Evolutionary conservation across 2,888 invertebrate genomes (phyloP).

Genomic region (Nycteola revayana): DNA sequence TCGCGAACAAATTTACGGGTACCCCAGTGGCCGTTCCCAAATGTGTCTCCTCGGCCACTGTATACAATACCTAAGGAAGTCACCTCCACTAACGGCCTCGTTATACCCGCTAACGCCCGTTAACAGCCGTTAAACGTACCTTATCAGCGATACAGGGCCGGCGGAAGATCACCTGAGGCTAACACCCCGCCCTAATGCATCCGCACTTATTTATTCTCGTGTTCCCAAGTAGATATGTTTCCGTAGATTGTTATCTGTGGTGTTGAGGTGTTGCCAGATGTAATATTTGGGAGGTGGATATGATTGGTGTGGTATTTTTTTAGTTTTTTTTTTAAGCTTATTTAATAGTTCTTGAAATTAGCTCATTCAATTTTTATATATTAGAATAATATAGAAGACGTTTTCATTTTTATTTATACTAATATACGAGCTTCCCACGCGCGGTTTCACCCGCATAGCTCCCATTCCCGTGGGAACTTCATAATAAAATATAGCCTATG

Average conservation of each 20-base stretch:
- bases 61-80: conserved; percentile 69
- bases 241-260: conserved; percentile 61
- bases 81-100: conserved; percentile 75
- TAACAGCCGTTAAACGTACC: conserved; percentile 63
- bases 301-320: too few relatives aligned
- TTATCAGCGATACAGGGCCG: conserved; percentile 72
- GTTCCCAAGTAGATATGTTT: conserved; percentile 60
- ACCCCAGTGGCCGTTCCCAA: conserved; percentile 12
- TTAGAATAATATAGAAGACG: too few relatives aligned
- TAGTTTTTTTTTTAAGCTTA: too few relatives aligned
- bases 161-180: conserved; percentile 73
- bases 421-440: too few relatives aligned
- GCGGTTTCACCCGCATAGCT: too few relatives aligned
- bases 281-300: too few relatives aligned
- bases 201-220: conserved; percentile 77
- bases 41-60: conserved; percentile 32
- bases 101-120: conserved; percentile 64
- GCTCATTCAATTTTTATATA: too few relatives aligned
- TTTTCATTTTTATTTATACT: too few relatives aligned
- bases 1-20: conserved; percentile 48
- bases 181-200: conserved; percentile 74
- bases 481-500: too few relatives aligned
- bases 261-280: conserved; percentile 17
- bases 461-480: too few relatives aligned
- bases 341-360: too few relatives aligned